Percentiles rank a stretch among this genome's conserved stretches.
These are phyloP conservation scores for Megalops cyprinoides DNA, from an alignment of 2,797 vertebrate species.

Conservation along the genomic window DNA sequence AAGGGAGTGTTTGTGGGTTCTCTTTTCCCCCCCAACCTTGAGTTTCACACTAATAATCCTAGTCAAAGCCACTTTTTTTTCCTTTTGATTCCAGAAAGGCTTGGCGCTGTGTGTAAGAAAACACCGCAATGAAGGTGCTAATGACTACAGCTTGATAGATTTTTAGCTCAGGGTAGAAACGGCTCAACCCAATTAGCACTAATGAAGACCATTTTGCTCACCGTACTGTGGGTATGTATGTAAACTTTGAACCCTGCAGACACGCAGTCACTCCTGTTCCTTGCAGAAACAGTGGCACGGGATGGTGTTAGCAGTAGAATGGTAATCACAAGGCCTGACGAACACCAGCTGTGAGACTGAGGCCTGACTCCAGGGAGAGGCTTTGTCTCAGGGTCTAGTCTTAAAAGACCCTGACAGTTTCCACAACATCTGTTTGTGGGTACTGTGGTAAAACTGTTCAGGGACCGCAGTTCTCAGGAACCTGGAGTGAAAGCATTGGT, in stretches of 20 bases:
- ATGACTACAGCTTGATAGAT: slow-evolving; percentile 21
- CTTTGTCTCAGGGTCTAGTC: background rate
- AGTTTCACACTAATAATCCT: slow-evolving; percentile 17
- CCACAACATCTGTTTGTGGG: background rate
- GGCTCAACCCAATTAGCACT: slow-evolving; percentile 29
- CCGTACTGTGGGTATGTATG: slow-evolving; percentile 12
- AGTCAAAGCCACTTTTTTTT: slow-evolving; percentile 13
- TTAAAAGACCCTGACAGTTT: background rate
- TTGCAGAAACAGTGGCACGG: background rate
- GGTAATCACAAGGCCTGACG: slow-evolving; percentile 15
- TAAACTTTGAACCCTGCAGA: slow-evolving; percentile 35
- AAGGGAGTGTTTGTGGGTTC: background rate
- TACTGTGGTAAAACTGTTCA: background rate
- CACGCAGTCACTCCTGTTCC: slow-evolving; percentile 17
- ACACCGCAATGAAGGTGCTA: slow-evolving; percentile 8
- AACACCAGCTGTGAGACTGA: slow-evolving; percentile 25
- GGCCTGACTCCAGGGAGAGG: background rate
- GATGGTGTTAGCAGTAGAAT: slow-evolving; percentile 14
- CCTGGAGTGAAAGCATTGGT: too few species aligned
- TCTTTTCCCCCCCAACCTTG: background rate
- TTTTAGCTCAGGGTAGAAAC: slow-evolving; percentile 4
- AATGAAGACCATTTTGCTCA: slow-evolving; percentile 13
- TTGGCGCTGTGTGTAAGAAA: background rate
- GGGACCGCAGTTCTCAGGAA: background rate
- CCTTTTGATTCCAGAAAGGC: background rate